Percentiles rank a stretch among this genome's conserved stretches.
phyloP scores from a whole-genome alignment of 2,888 invertebrate genomes.

The Salticus scenicus region DNA sequence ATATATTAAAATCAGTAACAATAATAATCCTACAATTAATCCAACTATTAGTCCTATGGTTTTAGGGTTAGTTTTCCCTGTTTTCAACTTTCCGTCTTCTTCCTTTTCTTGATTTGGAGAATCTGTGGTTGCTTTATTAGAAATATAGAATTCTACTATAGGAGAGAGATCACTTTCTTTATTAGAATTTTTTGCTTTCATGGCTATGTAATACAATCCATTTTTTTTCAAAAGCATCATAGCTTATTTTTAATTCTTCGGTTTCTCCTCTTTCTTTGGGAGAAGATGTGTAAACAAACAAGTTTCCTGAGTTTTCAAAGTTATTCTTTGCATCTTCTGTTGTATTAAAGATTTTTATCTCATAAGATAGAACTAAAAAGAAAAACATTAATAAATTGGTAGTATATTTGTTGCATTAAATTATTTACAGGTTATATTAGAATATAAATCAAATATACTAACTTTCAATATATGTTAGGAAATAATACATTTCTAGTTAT shows the following conservation, averaged over 20 bases:
- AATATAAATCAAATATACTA: too few species aligned
- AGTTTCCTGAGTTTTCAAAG: background rate
- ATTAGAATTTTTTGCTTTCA: background rate
- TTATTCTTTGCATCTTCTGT: slow-evolving; percentile 22
- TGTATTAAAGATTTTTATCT: slow-evolving; percentile 22
- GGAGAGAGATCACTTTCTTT: slow-evolving; percentile 25
- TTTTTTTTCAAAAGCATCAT: slow-evolving; percentile 2
- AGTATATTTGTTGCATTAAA: background rate
- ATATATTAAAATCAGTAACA: slow-evolving; percentile 21
- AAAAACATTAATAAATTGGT: background rate
- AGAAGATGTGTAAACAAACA: background rate
- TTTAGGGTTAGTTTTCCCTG: background rate
- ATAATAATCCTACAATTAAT: slow-evolving; percentile 1
- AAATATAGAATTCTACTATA: slow-evolving; percentile 8
- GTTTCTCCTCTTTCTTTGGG: background rate
- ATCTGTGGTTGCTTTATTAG: background rate
- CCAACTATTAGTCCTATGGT: slow-evolving; percentile 42
- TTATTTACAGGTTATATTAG: too few species aligned
- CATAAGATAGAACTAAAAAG: slow-evolving; percentile 37
- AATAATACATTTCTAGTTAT: too few species aligned
- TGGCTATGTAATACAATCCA: slow-evolving; percentile 12
- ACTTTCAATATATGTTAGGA: too few species aligned
- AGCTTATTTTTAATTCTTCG: background rate
- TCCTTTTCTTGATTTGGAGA: background rate
- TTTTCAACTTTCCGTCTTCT: background rate